Evolutionary conservation across 2,888 invertebrate genomes (phyloP), one percentile per base, ranked within the genome.

Genomic region (Dermolepida albohirtum): DNA sequence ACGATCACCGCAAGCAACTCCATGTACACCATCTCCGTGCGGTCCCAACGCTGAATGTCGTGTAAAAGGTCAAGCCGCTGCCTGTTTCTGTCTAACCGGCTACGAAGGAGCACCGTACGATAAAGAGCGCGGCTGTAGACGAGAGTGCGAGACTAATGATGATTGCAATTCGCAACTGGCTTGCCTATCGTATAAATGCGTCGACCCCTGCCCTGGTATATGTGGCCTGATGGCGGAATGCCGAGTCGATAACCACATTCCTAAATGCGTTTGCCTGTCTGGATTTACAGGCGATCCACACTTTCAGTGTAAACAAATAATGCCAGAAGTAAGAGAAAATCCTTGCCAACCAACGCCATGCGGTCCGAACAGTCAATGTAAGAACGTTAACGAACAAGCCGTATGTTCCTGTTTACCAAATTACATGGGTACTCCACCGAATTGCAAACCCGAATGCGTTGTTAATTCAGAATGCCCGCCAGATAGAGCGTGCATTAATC

Each of bases 341-440:
- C 94, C 94, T 6, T 95, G 95, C 77, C 87, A 89, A 70, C 94
- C 94, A 64, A 90, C 93, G 22, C 95, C 95, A 0, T 96, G 95
- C 80, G 96, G 95, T 57, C 93, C 94, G 0, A 94, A 94, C 80
- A 93, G 94, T 79, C 92, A 93, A 79, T 95, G 95, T 72, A 88
- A 93, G 76, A 89, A 90, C 76, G 89, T 92, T 6, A 92, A 93
- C 76, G 81, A 79, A 14, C 93, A 93, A 84, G 93, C 94, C 0
- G 94, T 93, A 0, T 96, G 95, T 80, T 93, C 94, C 0, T 96
- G 95, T 77, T 85, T 91, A 72, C 90, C 91, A 1, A 91, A 90
- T 74, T 94, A 92, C 76, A 87, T 91, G 55, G 94, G 93, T 65
- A 89, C 89, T 70, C 94, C 94, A 59, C 93, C 93, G 1, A 88